Conservation (phyloP, 2,113 vertebrate genomes). For the Myotis brandtii region DNA sequence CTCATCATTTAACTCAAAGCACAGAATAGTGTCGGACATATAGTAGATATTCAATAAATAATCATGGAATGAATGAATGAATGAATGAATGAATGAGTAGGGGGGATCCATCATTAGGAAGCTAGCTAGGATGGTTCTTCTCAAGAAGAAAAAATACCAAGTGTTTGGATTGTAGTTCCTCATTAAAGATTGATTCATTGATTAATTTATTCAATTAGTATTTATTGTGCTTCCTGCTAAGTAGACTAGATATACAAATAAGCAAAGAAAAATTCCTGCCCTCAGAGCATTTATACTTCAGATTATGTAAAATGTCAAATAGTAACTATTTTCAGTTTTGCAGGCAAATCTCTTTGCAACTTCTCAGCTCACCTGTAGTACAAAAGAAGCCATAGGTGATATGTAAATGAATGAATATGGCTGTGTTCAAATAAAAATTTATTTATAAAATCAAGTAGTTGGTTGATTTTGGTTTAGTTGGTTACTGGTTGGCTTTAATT, state of each 20-base stretch:
- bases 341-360: neutral
- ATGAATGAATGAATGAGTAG: neutral
- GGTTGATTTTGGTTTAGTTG: neutral
- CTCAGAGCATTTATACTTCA: neutral
- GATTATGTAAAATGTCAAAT: neutral
- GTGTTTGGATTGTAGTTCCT: neutral
- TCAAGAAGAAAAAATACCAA: neutral
- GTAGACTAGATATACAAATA: neutral
- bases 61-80: neutral
- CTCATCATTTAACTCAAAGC: neutral
- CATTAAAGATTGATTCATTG: neutral
- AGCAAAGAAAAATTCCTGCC: neutral
- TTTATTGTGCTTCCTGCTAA: neutral
- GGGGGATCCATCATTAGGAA: neutral
- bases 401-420: neutral
- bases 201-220: neutral
- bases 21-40: neutral
- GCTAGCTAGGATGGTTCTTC: neutral
- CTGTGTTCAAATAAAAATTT: neutral
- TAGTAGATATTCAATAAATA: neutral
- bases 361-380: neutral
- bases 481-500: neutral
- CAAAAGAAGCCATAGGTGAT: neutral
- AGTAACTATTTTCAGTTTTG: neutral
- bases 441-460: neutral